Conservation (phyloP, 64 coral and sea anemone species). For the Pocillopora verrucosa region DNA sequence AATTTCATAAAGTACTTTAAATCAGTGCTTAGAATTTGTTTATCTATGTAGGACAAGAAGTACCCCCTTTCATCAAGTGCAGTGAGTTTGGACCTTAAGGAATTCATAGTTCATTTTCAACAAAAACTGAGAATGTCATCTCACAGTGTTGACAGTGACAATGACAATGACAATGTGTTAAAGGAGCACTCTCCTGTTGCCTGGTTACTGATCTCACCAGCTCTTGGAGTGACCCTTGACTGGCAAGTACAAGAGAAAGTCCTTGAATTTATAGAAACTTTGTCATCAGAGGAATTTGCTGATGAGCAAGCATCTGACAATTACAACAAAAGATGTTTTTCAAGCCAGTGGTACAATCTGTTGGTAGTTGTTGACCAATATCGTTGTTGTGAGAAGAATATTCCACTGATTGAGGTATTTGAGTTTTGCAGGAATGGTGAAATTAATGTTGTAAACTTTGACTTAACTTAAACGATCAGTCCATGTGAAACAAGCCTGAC, state of each 20-base stretch:
- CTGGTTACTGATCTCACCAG: constrained; percentile 35
- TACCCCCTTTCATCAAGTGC: background rate
- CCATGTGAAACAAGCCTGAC: too few relatives aligned
- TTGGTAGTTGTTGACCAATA: constrained; percentile 25
- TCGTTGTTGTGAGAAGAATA: constrained; percentile 12
- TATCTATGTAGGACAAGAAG: background rate
- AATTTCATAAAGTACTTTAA: background rate
- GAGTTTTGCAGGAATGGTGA: background rate
- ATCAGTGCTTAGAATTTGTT: background rate
- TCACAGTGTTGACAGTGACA: too few relatives aligned
- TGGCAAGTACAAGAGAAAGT: constrained; percentile 23
- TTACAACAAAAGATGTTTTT: background rate
- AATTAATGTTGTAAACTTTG: constrained; percentile 33
- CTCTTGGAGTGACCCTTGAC: constrained; percentile 26
- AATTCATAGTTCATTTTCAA: background rate
- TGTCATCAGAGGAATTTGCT: background rate
- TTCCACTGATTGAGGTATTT: constrained; percentile 16
- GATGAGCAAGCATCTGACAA: background rate
- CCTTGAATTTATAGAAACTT: background rate
- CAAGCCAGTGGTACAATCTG: constrained; percentile 1
- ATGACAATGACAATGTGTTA: background rate
- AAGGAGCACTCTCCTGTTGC: constrained; percentile 2
- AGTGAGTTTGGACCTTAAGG: background rate
- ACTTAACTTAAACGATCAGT: background rate
- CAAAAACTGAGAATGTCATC: background rate